Evolutionary conservation across 2,797 vertebrate genomes (phyloP).

Genomic region (Glyptemys insculpta): DNA sequence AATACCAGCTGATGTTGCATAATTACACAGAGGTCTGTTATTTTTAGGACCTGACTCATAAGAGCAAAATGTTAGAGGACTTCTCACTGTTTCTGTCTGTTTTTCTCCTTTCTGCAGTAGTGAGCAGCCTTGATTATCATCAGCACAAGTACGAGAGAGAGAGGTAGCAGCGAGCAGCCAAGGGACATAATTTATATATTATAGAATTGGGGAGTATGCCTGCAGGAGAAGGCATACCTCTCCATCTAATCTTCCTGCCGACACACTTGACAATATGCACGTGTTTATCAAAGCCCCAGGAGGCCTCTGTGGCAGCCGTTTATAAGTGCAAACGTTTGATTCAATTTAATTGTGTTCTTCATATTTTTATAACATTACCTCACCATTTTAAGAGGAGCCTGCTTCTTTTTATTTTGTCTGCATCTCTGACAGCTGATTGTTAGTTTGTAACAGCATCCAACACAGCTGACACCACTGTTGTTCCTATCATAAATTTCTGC

Average conservation of each 20-base stretch:
- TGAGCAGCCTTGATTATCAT: neutral
- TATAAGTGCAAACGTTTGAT: constrained; percentile 63
- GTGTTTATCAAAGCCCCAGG: constrained; percentile 57
- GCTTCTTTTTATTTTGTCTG: constrained; percentile 54
- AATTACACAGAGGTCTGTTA: fast-evolving
- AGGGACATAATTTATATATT: fast-evolving
- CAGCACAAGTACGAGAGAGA: neutral
- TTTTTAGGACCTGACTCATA: neutral
- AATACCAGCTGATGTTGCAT: fast-evolving
- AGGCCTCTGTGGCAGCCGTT: constrained; percentile 61
- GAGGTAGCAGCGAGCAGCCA: neutral
- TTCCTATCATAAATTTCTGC: constrained; percentile 70
- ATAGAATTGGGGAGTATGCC: fast-evolving
- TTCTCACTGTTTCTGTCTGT: neutral
- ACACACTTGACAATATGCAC: constrained; percentile 77
- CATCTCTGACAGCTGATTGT: constrained; percentile 66
- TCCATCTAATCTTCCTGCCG: neutral
- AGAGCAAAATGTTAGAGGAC: neutral
- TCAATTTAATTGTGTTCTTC: constrained; percentile 66
- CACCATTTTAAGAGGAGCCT: constrained; percentile 17
- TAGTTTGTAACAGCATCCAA: constrained; percentile 66
- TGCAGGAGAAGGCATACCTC: neutral
- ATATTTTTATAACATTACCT: constrained; percentile 53
- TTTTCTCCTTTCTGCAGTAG: neutral
- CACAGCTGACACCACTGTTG: constrained; percentile 52